Conservation (phyloP, 2,888 invertebrate species). For the Brenthis daphne region DNA sequence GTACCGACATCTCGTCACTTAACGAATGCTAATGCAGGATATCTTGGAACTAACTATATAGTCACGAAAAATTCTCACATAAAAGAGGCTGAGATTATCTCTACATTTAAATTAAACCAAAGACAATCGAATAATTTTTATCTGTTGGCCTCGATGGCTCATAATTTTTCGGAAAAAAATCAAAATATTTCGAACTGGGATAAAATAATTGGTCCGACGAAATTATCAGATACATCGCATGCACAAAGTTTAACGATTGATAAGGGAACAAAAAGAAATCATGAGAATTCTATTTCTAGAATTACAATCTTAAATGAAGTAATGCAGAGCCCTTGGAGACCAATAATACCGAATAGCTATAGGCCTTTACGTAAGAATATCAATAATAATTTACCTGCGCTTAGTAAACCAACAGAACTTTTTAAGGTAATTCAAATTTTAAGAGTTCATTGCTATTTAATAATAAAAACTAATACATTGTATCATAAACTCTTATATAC, state of each 20-base stretch:
- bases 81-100: neutral
- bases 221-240: neutral
- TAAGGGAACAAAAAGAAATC: neutral
- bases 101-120: slow-evolving; percentile 4
- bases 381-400: neutral
- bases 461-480: too few relatives aligned
- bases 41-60: slow-evolving; percentile 55
- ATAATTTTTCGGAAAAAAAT: too few relatives aligned
- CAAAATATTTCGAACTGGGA: too few relatives aligned
- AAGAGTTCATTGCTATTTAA: too few relatives aligned
- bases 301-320: slow-evolving; percentile 76
- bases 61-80: slow-evolving; percentile 49
- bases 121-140: neutral
- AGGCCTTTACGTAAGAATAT: slow-evolving; percentile 62
- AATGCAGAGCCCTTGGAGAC: slow-evolving; percentile 82
- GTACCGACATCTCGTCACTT: slow-evolving; percentile 66
- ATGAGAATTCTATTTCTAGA: slow-evolving; percentile 31
- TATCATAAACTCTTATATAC: too few relatives aligned
- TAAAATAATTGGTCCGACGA: too few relatives aligned
- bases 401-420: neutral
- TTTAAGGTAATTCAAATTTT: slow-evolving; percentile 1
- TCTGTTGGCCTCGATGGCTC: neutral
- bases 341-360: slow-evolving; percentile 63
- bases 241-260: neutral
- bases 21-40: slow-evolving; percentile 70